Conservation (phyloP, 2,888 invertebrate species). For the Troides aeacus region DNA sequence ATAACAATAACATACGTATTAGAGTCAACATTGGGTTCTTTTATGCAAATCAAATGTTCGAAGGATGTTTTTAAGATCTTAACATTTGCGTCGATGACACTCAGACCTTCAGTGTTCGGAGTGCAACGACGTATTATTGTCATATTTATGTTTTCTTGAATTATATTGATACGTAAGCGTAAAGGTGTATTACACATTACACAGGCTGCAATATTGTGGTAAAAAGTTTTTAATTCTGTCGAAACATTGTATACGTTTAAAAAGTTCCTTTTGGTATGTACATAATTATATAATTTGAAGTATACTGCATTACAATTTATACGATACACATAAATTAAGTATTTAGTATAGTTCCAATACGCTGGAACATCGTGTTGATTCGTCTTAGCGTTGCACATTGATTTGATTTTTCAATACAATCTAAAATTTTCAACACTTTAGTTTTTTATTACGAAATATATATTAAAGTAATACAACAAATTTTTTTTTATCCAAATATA, state of each 20-base stretch:
- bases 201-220: neutral
- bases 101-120: neutral
- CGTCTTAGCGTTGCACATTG: too few relatives aligned
- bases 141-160: slow-evolving; percentile 7
- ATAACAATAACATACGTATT: slow-evolving; percentile 7
- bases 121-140: slow-evolving; percentile 2
- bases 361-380: too few relatives aligned
- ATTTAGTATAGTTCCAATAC: too few relatives aligned
- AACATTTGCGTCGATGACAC: neutral
- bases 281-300: neutral
- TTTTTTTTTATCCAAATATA: neutral
- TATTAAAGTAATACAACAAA: too few relatives aligned
- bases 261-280: neutral
- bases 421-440: too few relatives aligned
- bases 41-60: slow-evolving; percentile 4
- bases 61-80: neutral
- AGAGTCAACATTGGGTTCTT: slow-evolving; percentile 1
- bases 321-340: too few relatives aligned
- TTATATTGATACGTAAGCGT: slow-evolving; percentile 12
- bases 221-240: neutral
- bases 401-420: too few relatives aligned
- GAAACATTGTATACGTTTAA: neutral
- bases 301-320: neutral
- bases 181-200: slow-evolving; percentile 4
- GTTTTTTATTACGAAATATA: too few relatives aligned